Evolutionary conservation across 2,113 vertebrate species (phyloP).

Genomic region (Trogon melanurus): DNA sequence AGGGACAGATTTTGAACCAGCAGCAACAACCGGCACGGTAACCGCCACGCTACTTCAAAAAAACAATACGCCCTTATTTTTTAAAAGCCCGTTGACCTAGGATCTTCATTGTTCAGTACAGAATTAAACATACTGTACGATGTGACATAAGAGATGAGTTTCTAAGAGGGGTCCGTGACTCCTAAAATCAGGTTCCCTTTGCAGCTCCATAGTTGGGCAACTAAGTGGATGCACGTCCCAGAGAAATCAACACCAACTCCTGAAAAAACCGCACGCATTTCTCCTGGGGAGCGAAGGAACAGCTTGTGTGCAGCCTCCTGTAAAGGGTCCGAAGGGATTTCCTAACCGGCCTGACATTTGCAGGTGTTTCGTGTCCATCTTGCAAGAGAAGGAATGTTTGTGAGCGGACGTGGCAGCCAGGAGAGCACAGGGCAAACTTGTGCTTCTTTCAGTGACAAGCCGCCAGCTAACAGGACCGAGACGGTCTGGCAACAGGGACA

Average conservation of each 20-base stretch:
- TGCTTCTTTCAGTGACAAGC: neutral
- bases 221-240: neutral
- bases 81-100: rapidly evolving
- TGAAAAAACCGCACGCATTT: neutral
- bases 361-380: slow-evolving; percentile 1
- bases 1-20: neutral
- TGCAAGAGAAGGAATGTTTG: neutral
- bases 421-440: neutral
- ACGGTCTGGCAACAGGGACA: neutral
- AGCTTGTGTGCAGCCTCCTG: neutral
- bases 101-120: neutral
- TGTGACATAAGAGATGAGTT: neutral
- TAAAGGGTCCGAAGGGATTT: neutral
- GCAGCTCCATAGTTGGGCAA: neutral
- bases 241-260: neutral
- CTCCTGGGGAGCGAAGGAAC: neutral
- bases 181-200: neutral
- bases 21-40: neutral
- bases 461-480: neutral
- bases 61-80: neutral
- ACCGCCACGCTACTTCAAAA: slow-evolving; percentile 1
- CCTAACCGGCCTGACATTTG: neutral
- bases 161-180: neutral
- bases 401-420: neutral
- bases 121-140: neutral